A percentile compares a stretch with the other conserved stretches of the same genome.
Evolutionary conservation across 2,113 vertebrate genomes (phyloP).

Genomic region (Cottus gobio): DNA sequence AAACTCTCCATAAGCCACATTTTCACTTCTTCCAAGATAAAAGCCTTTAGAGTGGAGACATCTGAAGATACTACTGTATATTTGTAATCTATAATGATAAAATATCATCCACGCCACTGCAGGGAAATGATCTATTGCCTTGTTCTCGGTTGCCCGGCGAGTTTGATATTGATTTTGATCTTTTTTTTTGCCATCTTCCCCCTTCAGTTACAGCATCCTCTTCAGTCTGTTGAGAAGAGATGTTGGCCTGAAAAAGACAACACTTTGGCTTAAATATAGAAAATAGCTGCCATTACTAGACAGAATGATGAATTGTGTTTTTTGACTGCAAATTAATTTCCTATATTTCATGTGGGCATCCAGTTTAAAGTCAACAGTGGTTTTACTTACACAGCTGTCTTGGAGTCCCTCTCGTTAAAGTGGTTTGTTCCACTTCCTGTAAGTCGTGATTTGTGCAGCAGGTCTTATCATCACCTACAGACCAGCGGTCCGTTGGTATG

Average conservation of each 20-base stretch:
- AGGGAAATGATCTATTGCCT: slow-evolving; percentile 42
- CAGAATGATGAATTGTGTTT: neutral
- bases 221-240: neutral
- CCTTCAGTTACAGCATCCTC: slow-evolving; percentile 23
- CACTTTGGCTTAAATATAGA: slow-evolving; percentile 4
- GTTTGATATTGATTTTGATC: slow-evolving; percentile 45
- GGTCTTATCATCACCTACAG: neutral
- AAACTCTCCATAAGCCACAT: neutral
- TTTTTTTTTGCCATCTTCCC: slow-evolving; percentile 24
- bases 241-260: neutral
- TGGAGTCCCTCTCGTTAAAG: neutral
- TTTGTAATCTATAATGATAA: slow-evolving; percentile 48
- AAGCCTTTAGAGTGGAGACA: neutral
- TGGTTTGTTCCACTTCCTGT: slow-evolving; percentile 8
- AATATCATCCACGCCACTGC: slow-evolving; percentile 43
- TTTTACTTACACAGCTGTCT: neutral
- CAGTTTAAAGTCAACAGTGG: neutral
- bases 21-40: slow-evolving; percentile 7
- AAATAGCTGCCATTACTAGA: slow-evolving; percentile 9
- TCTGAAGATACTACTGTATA: slow-evolving; percentile 17
- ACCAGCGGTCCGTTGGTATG: slow-evolving; percentile 3
- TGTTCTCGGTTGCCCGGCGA: slow-evolving; percentile 35
- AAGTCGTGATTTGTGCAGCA: neutral
- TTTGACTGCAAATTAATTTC: neutral
- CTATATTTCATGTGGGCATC: neutral